phyloP scores from a whole-genome alignment of 2,797 vertebrate species.

The Etheostoma perlongum region DNA sequence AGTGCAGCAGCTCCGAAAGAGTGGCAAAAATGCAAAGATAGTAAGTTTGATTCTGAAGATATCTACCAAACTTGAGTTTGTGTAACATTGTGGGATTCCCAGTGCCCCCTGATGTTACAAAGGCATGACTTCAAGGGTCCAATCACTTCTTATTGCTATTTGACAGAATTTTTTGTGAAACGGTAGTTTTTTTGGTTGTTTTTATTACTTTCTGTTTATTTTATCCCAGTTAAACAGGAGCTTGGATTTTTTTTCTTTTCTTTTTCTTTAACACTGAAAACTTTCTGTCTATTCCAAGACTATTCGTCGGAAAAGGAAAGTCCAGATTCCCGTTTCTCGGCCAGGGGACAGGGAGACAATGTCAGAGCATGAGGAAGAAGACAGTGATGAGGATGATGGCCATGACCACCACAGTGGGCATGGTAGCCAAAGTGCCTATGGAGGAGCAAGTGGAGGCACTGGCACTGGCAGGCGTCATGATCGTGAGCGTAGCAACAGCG shows the following conservation, averaged over 20 bases:
- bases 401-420: constrained; percentile 85
- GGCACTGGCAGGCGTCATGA: constrained; percentile 75
- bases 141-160: background rate
- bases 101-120: background rate
- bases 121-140: background rate
- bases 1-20: constrained; percentile 97
- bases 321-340: constrained; percentile 91
- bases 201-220: constrained; percentile 18
- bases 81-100: background rate
- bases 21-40: constrained; percentile 98
- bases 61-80: background rate
- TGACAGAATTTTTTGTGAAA: background rate
- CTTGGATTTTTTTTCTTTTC: background rate
- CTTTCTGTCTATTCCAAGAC: constrained; percentile 82
- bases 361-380: constrained; percentile 95
- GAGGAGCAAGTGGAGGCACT: constrained; percentile 82
- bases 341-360: constrained; percentile 92
- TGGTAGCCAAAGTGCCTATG: constrained; percentile 77
- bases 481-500: constrained; percentile 77
- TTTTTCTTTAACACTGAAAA: constrained; percentile 12
- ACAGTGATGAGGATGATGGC: constrained; percentile 93
- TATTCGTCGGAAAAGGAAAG: constrained; percentile 96
- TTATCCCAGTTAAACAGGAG: no score
- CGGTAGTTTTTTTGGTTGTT: background rate
- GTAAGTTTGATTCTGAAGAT: constrained; percentile 84